Evolutionary conservation across 2,113 vertebrate genomes (phyloP).

Genomic region (Clinocottus analis): DNA sequence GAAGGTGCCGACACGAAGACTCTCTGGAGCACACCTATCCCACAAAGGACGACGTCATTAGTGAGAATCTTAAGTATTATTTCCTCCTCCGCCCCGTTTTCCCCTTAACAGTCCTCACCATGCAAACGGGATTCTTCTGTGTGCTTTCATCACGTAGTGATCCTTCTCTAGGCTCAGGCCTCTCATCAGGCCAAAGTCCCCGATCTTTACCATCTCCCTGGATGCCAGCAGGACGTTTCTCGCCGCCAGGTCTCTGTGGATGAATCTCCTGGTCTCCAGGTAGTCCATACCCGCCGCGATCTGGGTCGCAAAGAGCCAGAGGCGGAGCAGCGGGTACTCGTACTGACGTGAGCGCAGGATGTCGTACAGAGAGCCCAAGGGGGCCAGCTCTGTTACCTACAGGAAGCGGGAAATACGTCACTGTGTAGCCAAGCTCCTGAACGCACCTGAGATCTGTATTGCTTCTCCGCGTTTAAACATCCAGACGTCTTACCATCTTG

Average conservation of each 20-base stretch:
- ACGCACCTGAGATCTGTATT: not conserved
- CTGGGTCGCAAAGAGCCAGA: slow-evolving; percentile 89
- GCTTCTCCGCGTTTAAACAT: rapidly evolving
- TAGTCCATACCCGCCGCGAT: slow-evolving; percentile 90
- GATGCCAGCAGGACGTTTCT: slow-evolving; percentile 88
- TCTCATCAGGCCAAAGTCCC: slow-evolving; percentile 91
- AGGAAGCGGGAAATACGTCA: not conserved
- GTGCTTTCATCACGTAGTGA: slow-evolving; percentile 89
- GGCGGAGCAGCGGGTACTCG: slow-evolving; percentile 81
- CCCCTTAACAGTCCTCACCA: slow-evolving; percentile 83
- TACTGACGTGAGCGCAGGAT: slow-evolving; percentile 80
- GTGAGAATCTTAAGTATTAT: not conserved
- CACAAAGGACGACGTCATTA: not conserved
- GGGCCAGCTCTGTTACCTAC: slow-evolving; percentile 90
- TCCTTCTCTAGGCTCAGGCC: slow-evolving; percentile 81
- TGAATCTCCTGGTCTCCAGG: slow-evolving; percentile 85
- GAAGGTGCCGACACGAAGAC: slow-evolving; percentile 88
- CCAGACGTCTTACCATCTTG: slow-evolving; percentile 85
- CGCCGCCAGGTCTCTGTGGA: slow-evolving; percentile 90
- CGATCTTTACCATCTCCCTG: slow-evolving; percentile 87
- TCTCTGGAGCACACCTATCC: slow-evolving; percentile 91
- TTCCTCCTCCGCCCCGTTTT: not conserved
- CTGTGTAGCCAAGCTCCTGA: not conserved
- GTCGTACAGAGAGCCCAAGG: slow-evolving; percentile 86
- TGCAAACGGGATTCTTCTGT: slow-evolving; percentile 89